A percentile compares a stretch with the other conserved stretches of the same genome.
phyloP scores from a whole-genome alignment of 2,797 vertebrate species.

The Cossypha polioptera region DNA sequence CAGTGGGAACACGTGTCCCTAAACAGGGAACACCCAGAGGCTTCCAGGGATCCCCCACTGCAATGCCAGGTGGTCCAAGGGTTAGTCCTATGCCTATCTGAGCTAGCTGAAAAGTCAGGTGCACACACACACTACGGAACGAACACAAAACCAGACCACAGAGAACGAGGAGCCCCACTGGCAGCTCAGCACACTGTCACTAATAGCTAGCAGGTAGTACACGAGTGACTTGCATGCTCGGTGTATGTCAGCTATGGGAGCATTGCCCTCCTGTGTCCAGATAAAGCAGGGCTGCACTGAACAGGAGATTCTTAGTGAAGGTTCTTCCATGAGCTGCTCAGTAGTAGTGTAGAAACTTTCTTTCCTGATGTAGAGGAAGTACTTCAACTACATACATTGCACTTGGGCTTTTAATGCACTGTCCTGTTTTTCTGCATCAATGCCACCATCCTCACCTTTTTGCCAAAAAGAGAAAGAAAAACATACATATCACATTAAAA shows the following conservation, averaged over 20 bases:
- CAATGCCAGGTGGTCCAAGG: background rate
- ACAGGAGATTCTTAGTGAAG: background rate
- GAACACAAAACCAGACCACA: background rate
- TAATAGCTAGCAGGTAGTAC: background rate
- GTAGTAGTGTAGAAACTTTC: conserved; percentile 11
- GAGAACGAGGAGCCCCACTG: background rate
- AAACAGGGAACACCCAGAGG: background rate
- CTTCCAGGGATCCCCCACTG: background rate
- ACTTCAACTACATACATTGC: conserved; percentile 22
- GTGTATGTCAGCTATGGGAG: background rate
- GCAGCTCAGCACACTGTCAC: background rate
- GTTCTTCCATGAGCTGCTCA: conserved; percentile 5
- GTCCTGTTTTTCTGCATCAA: background rate
- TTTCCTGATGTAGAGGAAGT: conserved; percentile 7
- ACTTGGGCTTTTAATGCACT: conserved; percentile 18
- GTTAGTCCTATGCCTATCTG: background rate
- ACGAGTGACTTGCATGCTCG: background rate
- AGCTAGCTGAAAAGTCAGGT: background rate
- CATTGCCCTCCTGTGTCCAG: background rate
- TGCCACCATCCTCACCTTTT: background rate
- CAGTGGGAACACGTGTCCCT: background rate
- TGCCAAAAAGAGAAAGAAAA: conserved; percentile 18
- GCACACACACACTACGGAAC: background rate
- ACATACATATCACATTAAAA: conserved; percentile 42
- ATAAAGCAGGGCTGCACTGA: background rate